Conservation (phyloP, 2,113 vertebrate species). For the Emberiza fucata region DNA sequence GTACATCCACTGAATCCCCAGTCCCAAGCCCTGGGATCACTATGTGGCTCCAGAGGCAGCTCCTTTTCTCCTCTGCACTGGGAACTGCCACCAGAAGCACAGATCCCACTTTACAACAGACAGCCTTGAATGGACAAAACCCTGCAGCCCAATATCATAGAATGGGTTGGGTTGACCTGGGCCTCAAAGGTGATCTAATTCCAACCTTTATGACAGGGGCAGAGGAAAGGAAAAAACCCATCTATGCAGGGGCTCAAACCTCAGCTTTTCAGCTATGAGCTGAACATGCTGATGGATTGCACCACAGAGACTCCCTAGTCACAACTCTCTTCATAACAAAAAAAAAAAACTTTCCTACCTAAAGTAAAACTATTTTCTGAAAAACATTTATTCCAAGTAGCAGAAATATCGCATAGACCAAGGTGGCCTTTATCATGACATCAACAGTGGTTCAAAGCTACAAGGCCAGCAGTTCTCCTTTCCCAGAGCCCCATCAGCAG, state of each 20-base stretch:
- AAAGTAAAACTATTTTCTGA: background rate
- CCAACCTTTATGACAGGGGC: background rate
- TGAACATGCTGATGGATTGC: conserved; percentile 68
- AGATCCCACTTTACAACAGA: background rate
- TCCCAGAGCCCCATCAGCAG: background rate
- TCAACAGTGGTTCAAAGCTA: background rate
- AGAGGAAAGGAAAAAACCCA: background rate
- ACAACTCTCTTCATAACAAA: background rate
- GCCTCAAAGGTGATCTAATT: background rate
- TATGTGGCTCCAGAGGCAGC: background rate
- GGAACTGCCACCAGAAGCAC: background rate
- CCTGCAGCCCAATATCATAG: background rate
- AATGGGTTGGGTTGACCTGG: background rate
- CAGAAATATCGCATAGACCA: background rate
- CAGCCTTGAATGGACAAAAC: background rate
- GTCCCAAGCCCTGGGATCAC: background rate
- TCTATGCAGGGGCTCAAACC: conserved; percentile 68
- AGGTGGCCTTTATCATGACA: background rate
- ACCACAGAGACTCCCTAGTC: conserved; percentile 42
- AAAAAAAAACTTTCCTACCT: background rate
- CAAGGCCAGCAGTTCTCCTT: background rate
- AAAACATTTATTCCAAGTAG: background rate
- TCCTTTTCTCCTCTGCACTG: background rate
- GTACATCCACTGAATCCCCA: background rate
- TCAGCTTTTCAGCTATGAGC: conserved; percentile 74